Evolutionary conservation across 2,888 invertebrate genomes (phyloP), one percentile per base, ranked within the genome.

Genomic region (Nomada fucata): DNA sequence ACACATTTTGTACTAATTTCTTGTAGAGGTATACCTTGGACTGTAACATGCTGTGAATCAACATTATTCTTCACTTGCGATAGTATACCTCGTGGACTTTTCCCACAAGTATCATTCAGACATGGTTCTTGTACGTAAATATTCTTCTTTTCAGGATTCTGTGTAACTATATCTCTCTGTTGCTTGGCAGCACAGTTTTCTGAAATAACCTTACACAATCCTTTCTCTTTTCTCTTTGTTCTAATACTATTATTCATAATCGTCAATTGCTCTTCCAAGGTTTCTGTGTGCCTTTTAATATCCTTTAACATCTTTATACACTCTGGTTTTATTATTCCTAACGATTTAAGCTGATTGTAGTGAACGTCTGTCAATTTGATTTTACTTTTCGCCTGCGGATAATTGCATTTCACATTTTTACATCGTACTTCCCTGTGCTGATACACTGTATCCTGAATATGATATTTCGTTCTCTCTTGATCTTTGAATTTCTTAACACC

Each of bases 261-360:
- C 5, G 73, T 73, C 29, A 89, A 75, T 61, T 88, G 79, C 53
- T 86, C 74, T 52, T 90, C 86, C 23, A 90, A 82, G 18, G 78
- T 80, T 52, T 73, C 76, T 0, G 88, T 86, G 7, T 87, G 78
- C 23, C 88, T 82, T 44, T 86, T 89, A 18, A 91, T 83, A 42
- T 90, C 90, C 4, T 75, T 82, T 18, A 90, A 80, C 71, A 88
- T 79, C 42, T 67, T 50, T 18, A 59, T 44, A 42, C 59, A 82
- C 47, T 83, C 64, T 13, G 63, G 47, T 23, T 50, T 74, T 18
- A 7, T 44, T 18, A 61, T 50, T 11, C 74, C 77, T 11, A 23
- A 2, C 0, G 50, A 20, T 13, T 26, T 15, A 3, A 63, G 10
- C 7, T 23, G 29, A 65, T 47, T 47, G 1, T 42, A 13, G 44